phyloP scores from a whole-genome alignment of 2,888 invertebrate genomes.

The Ophioninae sp. region DNA sequence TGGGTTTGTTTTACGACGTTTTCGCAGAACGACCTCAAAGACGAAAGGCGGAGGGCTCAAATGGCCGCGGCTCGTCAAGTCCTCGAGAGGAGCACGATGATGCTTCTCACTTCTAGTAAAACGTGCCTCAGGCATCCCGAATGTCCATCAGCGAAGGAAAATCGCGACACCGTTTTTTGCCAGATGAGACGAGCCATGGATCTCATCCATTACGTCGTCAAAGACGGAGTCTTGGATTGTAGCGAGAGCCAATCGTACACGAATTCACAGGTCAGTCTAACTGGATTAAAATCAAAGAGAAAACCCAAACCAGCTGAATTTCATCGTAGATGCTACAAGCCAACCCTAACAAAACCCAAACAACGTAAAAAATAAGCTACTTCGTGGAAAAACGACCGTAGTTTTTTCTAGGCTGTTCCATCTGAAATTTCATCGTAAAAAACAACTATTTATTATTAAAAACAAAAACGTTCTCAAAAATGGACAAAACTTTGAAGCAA shows the following conservation, averaged over 20 bases:
- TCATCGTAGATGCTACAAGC: too few species aligned
- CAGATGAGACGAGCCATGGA: slow-evolving; percentile 99
- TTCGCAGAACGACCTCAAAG: slow-evolving; percentile 90
- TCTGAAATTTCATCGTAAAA: too few species aligned
- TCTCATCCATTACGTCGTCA: slow-evolving; percentile 97
- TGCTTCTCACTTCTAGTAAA: slow-evolving; percentile 98
- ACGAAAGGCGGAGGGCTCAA: slow-evolving; percentile 96
- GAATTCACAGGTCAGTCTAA: slow-evolving; percentile 78
- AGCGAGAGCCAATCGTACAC: slow-evolving; percentile 80
- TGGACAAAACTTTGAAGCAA: too few species aligned
- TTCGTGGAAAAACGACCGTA: too few species aligned
- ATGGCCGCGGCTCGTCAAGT: slow-evolving; percentile 98
- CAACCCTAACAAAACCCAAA: too few species aligned
- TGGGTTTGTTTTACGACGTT: background rate
- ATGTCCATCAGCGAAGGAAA: slow-evolving; percentile 95
- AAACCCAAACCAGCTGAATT: background rate
- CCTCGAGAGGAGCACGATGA: slow-evolving; percentile 96
- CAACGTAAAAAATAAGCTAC: too few species aligned
- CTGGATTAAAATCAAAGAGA: too few species aligned
- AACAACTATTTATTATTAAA: too few species aligned
- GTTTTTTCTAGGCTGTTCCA: too few species aligned
- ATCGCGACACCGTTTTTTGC: slow-evolving; percentile 98
- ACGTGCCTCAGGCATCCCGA: slow-evolving; percentile 97
- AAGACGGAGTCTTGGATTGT: slow-evolving; percentile 93
- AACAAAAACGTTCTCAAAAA: too few species aligned